These are phyloP conservation scores for Cyprinodon tularosa DNA, from an alignment of 2,113 vertebrate genomes.

Conservation along the genomic window DNA sequence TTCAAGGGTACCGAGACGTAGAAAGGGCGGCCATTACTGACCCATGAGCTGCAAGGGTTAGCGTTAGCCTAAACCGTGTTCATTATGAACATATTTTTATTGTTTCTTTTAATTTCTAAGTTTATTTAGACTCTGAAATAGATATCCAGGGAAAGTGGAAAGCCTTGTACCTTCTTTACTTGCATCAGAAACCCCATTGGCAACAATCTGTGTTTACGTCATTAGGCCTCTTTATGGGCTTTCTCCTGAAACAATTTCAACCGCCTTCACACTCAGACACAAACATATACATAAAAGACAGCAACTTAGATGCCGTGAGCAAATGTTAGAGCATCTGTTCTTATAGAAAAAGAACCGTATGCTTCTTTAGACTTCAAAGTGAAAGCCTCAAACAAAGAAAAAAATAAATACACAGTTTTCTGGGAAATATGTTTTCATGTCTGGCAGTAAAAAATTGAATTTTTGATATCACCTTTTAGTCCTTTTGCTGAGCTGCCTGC, in stretches of 20 bases:
- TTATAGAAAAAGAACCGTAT: slow-evolving; percentile 9
- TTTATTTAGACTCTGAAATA: slow-evolving; percentile 22
- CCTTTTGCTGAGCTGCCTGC: slow-evolving; percentile 2
- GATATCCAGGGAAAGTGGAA: slow-evolving; percentile 57
- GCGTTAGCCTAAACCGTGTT: too few relatives aligned
- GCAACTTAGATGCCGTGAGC: slow-evolving; percentile 10
- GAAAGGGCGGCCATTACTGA: too few relatives aligned
- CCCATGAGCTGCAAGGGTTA: too few relatives aligned
- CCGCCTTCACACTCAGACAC: slow-evolving; percentile 9
- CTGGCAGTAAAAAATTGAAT: slow-evolving; percentile 2
- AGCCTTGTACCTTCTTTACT: slow-evolving; percentile 25
- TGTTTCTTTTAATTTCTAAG: too few relatives aligned
- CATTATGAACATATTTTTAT: too few relatives aligned
- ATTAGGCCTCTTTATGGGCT: slow-evolving; percentile 35
- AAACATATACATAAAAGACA: slow-evolving; percentile 5
- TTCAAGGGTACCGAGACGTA: too few relatives aligned
- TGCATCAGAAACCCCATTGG: slow-evolving; percentile 27
- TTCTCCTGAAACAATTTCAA: slow-evolving; percentile 39
- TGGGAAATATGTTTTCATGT: slow-evolving; percentile 13
- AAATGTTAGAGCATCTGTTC: slow-evolving; percentile 24
- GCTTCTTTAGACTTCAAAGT: slow-evolving; percentile 15
- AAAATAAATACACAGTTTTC: slow-evolving; percentile 8
- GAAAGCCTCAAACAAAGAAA: slow-evolving; percentile 16
- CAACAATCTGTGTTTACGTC: slow-evolving; percentile 23
- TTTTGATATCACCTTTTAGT: slow-evolving; percentile 33